Evolutionary conservation across 2,113 vertebrate species (phyloP), one percentile per base, ranked within the genome.

Genomic region (Mandrillus leucophaeus): DNA sequence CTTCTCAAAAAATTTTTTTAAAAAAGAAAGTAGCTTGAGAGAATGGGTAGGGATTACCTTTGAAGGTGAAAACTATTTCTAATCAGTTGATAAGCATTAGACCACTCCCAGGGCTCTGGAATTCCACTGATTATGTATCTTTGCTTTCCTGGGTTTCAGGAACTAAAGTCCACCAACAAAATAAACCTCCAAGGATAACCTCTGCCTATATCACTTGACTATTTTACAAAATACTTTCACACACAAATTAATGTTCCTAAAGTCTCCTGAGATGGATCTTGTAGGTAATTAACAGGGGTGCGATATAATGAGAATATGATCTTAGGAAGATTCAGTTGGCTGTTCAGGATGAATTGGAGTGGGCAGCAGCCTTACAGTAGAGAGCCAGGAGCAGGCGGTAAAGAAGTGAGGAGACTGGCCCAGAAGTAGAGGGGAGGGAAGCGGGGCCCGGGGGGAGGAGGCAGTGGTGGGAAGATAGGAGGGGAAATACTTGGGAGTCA

Each of bases 121-220:
- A 96, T 95, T 84, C 89, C 76, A 73, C 57, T 40, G 18, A 14
- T 96, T 38, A 6, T 59, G 32, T 64, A 43, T 92, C 83, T 97
- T 80, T 64, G 40, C 55, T 57, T 90, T 57, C 92, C 68, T 97
- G 90, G 40, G 20, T 90, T 96, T 96, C 94, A 97, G 88, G 79
- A 93, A 66, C 32, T 55, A 23, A n/a, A 55, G 78, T 55, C 50
- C 78, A 32, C 35, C 82, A 14, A 52, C 84, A 80, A 52, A 95
- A 79, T 87, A 68, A 80, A 64, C 76, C 52, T 70, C 55, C 9
- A 8, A 55, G 57, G 14, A 64, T 83, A 48, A n/a, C 40, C 66
- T 78, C 6, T 35, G 6, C 72, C 40, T 64, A 0, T 82, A 22
- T 80, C 40, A 40, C 64, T 52, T 55, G 25, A 27, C n/a, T 95